Base-by-base conservation (phyloP, 30 jellyfish, hydroid and myxozoan species). In the Aurelia aurita complex sp. Pacific region DNA sequence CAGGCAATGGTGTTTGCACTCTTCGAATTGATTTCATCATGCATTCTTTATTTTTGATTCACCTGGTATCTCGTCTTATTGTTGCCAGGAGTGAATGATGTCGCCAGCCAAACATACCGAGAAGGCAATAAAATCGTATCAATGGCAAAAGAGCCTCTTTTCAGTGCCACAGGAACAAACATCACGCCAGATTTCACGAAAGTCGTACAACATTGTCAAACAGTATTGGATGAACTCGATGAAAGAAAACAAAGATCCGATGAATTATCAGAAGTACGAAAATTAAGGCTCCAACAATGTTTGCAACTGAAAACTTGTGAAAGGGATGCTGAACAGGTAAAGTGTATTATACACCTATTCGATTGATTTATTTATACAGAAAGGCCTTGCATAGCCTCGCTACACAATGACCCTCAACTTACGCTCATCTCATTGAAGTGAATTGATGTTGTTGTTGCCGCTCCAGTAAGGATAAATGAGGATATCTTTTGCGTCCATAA, bases 241-340 rank as follows among this genome's bases (percentile, higher is more conserved):
- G 96, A 86, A 18, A 82, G 96, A 46, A 86, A 76, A 71, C 81
- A 76, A 53, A 59, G 96, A 38, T 86, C 96, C n/a, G 96, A 86
- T 86, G 96, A 86, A 50, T 69, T 86, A n/a, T 78, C 88, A 5
- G 96, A 86, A 33, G 96, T 86, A 11, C 67, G 89, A 51, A 86
- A 78, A 61, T 61, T 86, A 35, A 86, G 60, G 32, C 81, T 86
- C 51, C 96, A 86, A 54, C 96, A 86, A 70, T 86, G 96, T 46
- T 60, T 86, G 74, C 96, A 86, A 74, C 67, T 86, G 81, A 77
- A 85, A 38, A 86, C 96, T 51, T 86, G 96, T 64, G 96, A 86
- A 65, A 67, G 90, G 42, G 96, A 86, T 42, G 96, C 96, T 10
- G 96, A 86, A 18, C 96, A 86, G 96, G 96, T 86, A 68, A 86